Percentiles rank a stretch among this genome's conserved stretches.
Evolutionary conservation across 2,113 vertebrate species (phyloP).

Genomic region (Syngnathus typhle): DNA sequence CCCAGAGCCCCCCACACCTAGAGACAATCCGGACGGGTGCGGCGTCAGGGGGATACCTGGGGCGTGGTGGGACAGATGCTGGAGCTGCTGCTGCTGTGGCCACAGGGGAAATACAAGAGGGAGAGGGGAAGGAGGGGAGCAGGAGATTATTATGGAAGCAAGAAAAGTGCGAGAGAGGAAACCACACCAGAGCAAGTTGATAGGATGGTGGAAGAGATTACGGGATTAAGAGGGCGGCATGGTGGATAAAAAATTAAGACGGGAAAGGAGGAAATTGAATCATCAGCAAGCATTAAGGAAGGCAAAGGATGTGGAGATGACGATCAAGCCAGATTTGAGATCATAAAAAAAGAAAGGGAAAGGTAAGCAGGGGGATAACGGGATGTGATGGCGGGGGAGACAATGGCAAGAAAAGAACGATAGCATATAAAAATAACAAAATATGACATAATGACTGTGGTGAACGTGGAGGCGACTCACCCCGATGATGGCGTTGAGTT

Average conservation of each 20-base stretch:
- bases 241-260: slow-evolving; percentile 13
- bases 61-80: slow-evolving; percentile 84
- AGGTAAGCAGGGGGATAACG: neutral
- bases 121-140: neutral
- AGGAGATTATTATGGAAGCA: slow-evolving; percentile 15
- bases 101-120: slow-evolving; percentile 46
- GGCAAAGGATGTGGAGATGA: slow-evolving; percentile 17
- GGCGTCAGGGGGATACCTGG: slow-evolving; percentile 78
- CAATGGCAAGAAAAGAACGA: slow-evolving; percentile 15
- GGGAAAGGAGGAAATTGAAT: slow-evolving; percentile 11
- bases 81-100: slow-evolving; percentile 93
- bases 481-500: slow-evolving; percentile 89
- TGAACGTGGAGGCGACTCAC: slow-evolving; percentile 72
- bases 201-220: slow-evolving; percentile 32
- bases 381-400: neutral
- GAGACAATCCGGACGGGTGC: slow-evolving; percentile 76
- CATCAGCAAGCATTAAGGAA: slow-evolving; percentile 6
- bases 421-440: no score
- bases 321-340: neutral
- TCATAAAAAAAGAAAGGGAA: neutral
- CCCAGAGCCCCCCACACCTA: slow-evolving; percentile 73
- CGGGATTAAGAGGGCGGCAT: slow-evolving; percentile 38
- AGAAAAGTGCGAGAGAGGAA: slow-evolving; percentile 17
- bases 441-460: no score
- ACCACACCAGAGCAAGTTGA: slow-evolving; percentile 16